Evolutionary conservation across 2,888 invertebrate species (phyloP).

Genomic region (Sarcophaga subvicina): DNA sequence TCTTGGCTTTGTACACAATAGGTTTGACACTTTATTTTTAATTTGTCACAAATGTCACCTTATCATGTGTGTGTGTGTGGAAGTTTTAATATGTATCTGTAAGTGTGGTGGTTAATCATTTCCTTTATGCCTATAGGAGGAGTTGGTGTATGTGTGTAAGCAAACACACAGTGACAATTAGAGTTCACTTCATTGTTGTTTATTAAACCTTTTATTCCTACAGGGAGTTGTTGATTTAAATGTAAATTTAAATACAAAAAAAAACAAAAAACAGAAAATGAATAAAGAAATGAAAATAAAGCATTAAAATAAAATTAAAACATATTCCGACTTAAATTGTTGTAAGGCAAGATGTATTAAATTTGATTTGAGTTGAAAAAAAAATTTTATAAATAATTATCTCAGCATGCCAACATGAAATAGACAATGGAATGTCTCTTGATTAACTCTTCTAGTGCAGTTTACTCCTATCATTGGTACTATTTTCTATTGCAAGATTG

Average conservation of each 20-base stretch:
- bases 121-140: not conserved
- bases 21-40: constrained; percentile 72
- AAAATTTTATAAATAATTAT: no score
- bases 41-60: constrained; percentile 71
- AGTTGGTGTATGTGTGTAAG: not conserved
- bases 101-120: constrained; percentile 24
- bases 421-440: no score
- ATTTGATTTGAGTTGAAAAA: no score
- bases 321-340: not conserved
- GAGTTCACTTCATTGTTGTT: constrained; percentile 55
- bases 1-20: constrained; percentile 66
- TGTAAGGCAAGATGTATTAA: not conserved
- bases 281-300: not conserved
- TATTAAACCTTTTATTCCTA: constrained; percentile 58
- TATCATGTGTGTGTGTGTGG: constrained; percentile 34
- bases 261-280: constrained; percentile 7
- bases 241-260: constrained; percentile 11
- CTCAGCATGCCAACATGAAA: no score
- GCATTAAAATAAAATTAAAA: constrained; percentile 10
- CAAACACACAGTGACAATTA: constrained; percentile 34
- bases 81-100: not conserved
- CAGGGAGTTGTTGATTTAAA: constrained; percentile 49
- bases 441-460: no score
- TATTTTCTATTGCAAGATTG: no score
- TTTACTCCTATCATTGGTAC: no score